phyloP scores from a whole-genome alignment of 2,113 vertebrate genomes.

The Epinephelus lanceolatus region DNA sequence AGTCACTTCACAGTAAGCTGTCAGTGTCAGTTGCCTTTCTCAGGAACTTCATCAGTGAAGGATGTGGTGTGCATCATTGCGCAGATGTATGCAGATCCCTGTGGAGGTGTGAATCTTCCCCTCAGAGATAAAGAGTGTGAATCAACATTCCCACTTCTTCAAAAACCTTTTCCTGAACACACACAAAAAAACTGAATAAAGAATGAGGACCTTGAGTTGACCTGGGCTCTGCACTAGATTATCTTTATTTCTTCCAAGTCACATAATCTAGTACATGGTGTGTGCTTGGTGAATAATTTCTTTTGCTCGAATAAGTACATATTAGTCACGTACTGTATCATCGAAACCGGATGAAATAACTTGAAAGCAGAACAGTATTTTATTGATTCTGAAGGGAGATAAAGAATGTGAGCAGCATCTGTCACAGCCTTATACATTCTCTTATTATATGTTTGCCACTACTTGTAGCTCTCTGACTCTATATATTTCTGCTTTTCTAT shows the following conservation, averaged over 20 bases:
- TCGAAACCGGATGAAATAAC: background rate
- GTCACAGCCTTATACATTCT: background rate
- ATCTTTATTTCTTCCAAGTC: conserved; percentile 7
- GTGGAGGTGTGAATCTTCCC: conserved; percentile 29
- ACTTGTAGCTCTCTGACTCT: background rate
- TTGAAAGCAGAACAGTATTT: background rate
- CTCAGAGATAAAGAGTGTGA: conserved; percentile 23
- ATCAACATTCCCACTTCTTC: conserved; percentile 26
- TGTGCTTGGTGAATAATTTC: background rate
- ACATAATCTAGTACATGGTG: background rate
- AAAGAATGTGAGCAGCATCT: background rate
- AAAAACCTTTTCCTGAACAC: conserved; percentile 8
- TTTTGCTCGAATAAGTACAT: conserved; percentile 4
- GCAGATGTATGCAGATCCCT: conserved; percentile 28
- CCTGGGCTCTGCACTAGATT: background rate
- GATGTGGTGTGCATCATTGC: conserved; percentile 18
- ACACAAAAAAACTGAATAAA: conserved; percentile 23
- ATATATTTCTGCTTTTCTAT: background rate
- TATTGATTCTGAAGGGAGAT: background rate
- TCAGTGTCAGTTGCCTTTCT: conserved; percentile 1
- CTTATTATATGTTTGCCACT: background rate
- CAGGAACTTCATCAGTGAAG: conserved; percentile 20
- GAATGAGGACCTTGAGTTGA: conserved; percentile 30
- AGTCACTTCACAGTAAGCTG: conserved; percentile 11
- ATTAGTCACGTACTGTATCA: background rate